Percentiles rank a stretch among this genome's conserved stretches.
Evolutionary conservation across 2,113 vertebrate genomes (phyloP).

Genomic region (Nipponia nippon): DNA sequence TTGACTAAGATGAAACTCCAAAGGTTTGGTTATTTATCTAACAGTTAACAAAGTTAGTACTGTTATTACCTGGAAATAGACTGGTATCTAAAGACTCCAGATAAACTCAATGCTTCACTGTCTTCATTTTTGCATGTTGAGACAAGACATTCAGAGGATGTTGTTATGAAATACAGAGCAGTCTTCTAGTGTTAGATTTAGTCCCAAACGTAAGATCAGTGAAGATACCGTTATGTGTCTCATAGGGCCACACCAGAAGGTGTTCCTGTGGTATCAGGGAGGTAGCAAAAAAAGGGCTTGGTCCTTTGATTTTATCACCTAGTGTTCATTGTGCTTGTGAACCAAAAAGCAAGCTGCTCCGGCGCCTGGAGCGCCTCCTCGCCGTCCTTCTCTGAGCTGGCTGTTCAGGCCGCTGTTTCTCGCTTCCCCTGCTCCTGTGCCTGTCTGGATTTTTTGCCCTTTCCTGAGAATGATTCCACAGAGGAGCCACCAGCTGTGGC

Average conservation of each 20-base stretch:
- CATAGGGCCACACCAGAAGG: background rate
- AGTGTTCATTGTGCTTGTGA: background rate
- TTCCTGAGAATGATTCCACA: background rate
- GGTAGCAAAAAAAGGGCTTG: background rate
- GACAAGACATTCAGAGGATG: background rate
- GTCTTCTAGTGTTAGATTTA: background rate
- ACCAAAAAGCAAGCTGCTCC: too few species aligned
- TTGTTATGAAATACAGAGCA: background rate
- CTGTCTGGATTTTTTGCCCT: background rate
- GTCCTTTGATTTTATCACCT: background rate
- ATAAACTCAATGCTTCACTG: background rate
- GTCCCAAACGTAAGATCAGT: background rate
- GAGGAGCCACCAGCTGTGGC: background rate
- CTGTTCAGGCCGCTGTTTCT: background rate
- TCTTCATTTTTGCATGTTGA: background rate
- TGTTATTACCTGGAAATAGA: background rate
- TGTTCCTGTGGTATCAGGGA: background rate
- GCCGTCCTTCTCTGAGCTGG: background rate
- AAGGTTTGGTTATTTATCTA: background rate
- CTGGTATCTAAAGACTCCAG: background rate
- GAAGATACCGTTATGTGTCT: background rate
- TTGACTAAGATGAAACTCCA: background rate
- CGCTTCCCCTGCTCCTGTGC: background rate
- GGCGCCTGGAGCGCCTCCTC: background rate
- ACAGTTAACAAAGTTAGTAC: fast-evolving